Evolutionary conservation across 2,888 invertebrate genomes (phyloP), one percentile per base, ranked within the genome.

Genomic region (Ophion obscuratus): DNA sequence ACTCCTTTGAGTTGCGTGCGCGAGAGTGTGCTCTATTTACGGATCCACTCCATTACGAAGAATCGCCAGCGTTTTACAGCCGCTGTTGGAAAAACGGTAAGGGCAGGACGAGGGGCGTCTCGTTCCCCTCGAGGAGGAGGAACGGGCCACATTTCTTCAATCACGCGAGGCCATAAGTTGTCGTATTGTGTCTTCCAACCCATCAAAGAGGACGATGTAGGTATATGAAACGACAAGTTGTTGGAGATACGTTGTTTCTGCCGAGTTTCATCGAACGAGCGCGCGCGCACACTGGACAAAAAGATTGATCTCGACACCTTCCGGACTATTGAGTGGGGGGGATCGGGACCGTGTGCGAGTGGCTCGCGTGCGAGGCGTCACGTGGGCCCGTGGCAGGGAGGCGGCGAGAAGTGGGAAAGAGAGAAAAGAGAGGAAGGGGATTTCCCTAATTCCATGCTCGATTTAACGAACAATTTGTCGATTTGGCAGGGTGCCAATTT

Each of bases 401-500:
- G 59, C 20, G 68, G 17, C 53, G 24, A 36, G 31, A 2, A 31
- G 24, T n/a, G 24, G 17, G 24, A 57, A 24, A 40, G 17, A 17
- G 31, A 6, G 17, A 62, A 66, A 20, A 64, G 67, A 36, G 59
- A 74, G 75, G 85, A 73, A 78, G 87, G 84, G 87, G 87, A 89
- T 91, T 89, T 89, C 83, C 85, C 88, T 89, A 89, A 92, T 91
- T 92, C 90, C 89, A 87, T 89, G 88, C 88, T 88, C 88, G 89
- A 90, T 90, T 92, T 91, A 89, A 91, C 90, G 89, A 90, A 86
- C 89, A 88, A 89, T 90, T 89, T 90, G 89, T 89, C 91, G 92
- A 91, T 92, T 91, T 92, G 92, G 92, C 91, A n/a, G 11, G 40
- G 78, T 66, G 90, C 93, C 92, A 93, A 90, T 89, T 77, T 87